Evolutionary conservation across 2,113 vertebrate species (phyloP).

Genomic region (Phylloscopus whistleri): DNA sequence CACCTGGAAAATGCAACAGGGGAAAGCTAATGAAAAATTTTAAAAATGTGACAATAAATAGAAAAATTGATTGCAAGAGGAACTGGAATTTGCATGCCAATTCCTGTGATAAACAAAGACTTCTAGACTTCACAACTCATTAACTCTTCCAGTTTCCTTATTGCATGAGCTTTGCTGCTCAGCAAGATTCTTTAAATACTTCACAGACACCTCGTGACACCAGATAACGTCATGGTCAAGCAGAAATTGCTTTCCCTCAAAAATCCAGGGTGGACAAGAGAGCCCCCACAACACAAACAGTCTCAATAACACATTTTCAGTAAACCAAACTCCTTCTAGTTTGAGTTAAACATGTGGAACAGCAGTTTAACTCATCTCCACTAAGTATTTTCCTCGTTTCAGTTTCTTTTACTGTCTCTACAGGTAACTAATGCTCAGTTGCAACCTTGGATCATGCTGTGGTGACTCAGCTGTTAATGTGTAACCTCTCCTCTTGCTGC

Average conservation of each 20-base stretch:
- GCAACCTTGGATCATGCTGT: not conserved
- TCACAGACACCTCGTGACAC: not conserved
- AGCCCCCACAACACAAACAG: not conserved
- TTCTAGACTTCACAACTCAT: not conserved
- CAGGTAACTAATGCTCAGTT: not conserved
- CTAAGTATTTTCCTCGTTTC: not conserved
- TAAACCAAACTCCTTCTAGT: not conserved
- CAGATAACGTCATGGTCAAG: not conserved
- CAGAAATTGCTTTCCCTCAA: not conserved
- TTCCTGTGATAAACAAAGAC: not conserved
- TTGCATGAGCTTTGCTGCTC: not conserved
- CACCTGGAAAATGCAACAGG: not conserved
- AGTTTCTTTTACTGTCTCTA: not conserved
- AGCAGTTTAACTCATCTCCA: not conserved
- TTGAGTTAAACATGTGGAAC: not conserved
- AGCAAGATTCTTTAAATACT: constrained; percentile 1
- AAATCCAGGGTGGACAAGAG: not conserved
- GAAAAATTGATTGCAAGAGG: not conserved
- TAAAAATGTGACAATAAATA: not conserved
- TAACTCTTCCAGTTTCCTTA: not conserved
- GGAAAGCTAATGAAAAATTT: not conserved
- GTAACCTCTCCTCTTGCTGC: not conserved
- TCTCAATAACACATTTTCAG: not conserved
- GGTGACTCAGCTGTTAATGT: not conserved
- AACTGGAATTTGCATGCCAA: not conserved